Evolutionary conservation across 2,113 vertebrate species (phyloP).

Genomic region (Haliaeetus leucogaster): DNA sequence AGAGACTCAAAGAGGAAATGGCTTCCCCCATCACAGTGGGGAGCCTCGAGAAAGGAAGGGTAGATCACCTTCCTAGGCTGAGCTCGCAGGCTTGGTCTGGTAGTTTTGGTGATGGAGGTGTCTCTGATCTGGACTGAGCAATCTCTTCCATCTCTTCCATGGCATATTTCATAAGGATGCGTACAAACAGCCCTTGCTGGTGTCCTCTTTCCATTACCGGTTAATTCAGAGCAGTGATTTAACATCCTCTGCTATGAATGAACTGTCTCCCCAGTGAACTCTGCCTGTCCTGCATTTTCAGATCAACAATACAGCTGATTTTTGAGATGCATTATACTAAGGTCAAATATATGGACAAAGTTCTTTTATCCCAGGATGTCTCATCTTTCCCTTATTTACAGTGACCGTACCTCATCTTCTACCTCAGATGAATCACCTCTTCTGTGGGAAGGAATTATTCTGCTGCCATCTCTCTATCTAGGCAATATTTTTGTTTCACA

Average conservation of each 20-base stretch:
- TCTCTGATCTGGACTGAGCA: background rate
- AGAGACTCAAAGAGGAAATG: constrained; percentile 29
- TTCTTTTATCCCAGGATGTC: background rate
- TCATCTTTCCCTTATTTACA: background rate
- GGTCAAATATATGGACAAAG: background rate
- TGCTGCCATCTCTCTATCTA: background rate
- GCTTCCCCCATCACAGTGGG: background rate
- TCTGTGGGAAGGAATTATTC: background rate
- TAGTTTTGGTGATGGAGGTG: background rate
- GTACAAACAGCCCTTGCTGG: background rate
- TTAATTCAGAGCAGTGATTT: background rate
- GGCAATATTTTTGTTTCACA: background rate
- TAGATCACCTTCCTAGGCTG: background rate
- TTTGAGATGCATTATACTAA: background rate
- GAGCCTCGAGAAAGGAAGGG: background rate
- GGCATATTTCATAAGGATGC: background rate
- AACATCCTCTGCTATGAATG: background rate
- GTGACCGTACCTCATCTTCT: background rate
- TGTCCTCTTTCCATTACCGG: background rate
- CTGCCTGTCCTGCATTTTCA: background rate
- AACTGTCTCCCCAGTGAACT: background rate
- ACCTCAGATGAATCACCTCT: background rate
- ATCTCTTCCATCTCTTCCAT: background rate
- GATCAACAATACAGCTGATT: background rate
- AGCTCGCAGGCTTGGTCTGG: background rate